Conservation (phyloP, 2,797 vertebrate genomes). For the Lerista edwardsae region DNA sequence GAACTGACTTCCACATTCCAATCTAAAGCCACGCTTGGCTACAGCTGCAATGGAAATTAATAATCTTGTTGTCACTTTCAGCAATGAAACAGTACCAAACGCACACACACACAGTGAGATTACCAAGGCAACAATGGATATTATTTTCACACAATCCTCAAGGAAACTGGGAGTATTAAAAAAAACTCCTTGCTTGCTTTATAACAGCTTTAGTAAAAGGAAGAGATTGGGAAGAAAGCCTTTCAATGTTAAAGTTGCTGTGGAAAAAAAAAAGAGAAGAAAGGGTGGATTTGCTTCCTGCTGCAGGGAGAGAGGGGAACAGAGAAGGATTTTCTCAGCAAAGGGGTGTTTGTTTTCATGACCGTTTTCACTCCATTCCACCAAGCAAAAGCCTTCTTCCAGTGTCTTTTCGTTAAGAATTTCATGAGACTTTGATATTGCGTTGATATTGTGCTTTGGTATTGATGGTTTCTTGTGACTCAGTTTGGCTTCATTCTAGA, state of each 20-base stretch:
- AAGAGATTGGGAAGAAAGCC: constrained; percentile 35
- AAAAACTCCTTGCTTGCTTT: constrained; percentile 61
- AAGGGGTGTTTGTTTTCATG: constrained; percentile 65
- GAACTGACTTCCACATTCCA: constrained; percentile 42
- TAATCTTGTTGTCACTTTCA: constrained; percentile 35
- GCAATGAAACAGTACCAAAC: not conserved
- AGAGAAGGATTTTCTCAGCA: constrained; percentile 65
- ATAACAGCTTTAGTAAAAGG: constrained; percentile 68
- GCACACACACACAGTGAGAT: constrained; percentile 33
- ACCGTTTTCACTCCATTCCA: constrained; percentile 60
- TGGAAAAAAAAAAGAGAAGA: constrained; percentile 62
- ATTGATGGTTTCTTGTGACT: constrained; percentile 76
- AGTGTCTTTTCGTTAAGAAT: constrained; percentile 68
- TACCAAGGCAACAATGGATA: constrained; percentile 60
- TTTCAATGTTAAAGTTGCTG: constrained; percentile 70
- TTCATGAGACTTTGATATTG: constrained; percentile 70
- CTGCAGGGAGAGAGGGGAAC: constrained; percentile 49
- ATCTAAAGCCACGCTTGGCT: constrained; percentile 40
- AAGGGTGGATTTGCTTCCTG: not conserved
- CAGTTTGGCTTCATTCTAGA: constrained; percentile 61
- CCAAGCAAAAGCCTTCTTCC: constrained; percentile 67
- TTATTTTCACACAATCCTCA: constrained; percentile 61
- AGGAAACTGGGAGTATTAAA: constrained; percentile 58
- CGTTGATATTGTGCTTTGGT: no score
- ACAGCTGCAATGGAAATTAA: constrained; percentile 45